Conservation (phyloP, 2,797 vertebrate species). For the Clarias laeviceps region DNA sequence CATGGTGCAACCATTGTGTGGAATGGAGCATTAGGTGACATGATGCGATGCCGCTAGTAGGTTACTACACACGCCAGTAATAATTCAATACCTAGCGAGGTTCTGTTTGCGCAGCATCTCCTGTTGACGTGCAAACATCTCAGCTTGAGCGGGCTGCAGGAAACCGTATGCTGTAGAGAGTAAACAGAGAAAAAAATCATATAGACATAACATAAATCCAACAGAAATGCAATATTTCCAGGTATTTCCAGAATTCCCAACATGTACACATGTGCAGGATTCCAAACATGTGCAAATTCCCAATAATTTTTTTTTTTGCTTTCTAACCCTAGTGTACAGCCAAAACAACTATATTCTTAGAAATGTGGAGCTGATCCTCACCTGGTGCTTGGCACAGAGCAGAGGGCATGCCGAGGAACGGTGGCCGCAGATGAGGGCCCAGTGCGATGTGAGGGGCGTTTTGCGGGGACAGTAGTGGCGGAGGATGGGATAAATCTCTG, state of each 20-base stretch:
- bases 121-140: constrained; percentile 93
- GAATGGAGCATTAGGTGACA: neutral
- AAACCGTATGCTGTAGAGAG: constrained; percentile 86
- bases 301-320: neutral
- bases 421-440: constrained; percentile 91
- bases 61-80: constrained; percentile 12
- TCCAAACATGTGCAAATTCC: neutral
- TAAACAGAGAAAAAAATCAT: neutral
- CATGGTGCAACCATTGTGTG: neutral
- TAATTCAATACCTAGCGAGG: constrained; percentile 84
- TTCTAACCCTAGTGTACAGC: neutral
- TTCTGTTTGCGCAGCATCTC: constrained; percentile 96
- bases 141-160: constrained; percentile 90
- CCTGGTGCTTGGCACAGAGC: constrained; percentile 93
- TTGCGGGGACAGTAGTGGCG: constrained; percentile 89
- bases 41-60: neutral
- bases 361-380: constrained; percentile 68
- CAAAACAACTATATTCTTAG: neutral
- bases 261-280: neutral
- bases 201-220: neutral
- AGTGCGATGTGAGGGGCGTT: constrained; percentile 91
- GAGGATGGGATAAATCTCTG: constrained; percentile 87
- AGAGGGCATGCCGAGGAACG: constrained; percentile 91
- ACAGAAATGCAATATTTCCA: neutral
- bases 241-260: neutral